Conservation (phyloP, 2,113 vertebrate species). For the Passer domesticus region DNA sequence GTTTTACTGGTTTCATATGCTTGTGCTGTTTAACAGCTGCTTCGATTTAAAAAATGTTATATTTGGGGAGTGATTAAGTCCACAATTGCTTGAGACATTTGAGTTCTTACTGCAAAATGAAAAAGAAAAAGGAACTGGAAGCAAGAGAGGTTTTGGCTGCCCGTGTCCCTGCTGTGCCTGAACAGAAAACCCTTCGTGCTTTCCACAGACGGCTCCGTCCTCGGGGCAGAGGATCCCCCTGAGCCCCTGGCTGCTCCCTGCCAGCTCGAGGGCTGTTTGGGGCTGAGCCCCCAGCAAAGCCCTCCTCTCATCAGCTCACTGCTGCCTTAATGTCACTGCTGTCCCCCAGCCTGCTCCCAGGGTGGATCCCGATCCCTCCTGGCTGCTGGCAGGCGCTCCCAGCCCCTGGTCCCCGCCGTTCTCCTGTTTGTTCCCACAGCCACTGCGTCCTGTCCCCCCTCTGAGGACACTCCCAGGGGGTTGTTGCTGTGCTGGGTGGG, state of each 20-base stretch:
- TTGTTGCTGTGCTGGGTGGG: not conserved
- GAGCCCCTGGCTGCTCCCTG: not conserved
- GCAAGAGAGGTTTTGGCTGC: slow-evolving; percentile 22
- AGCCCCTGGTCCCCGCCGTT: not conserved
- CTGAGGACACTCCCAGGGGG: not conserved
- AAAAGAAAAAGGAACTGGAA: slow-evolving; percentile 33
- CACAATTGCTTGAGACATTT: slow-evolving; percentile 51
- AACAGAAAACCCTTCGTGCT: not conserved
- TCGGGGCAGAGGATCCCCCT: not conserved
- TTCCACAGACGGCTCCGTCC: not conserved
- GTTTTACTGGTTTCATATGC: slow-evolving; percentile 55
- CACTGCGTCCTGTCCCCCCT: not conserved
- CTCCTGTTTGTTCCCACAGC: accelerated
- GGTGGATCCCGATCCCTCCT: not conserved
- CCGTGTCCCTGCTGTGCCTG: not conserved
- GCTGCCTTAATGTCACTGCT: not conserved
- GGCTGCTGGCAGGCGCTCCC: not conserved
- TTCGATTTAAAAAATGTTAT: slow-evolving; percentile 49
- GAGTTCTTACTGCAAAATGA: slow-evolving; percentile 35
- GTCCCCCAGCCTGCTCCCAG: not conserved
- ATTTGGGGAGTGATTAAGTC: slow-evolving; percentile 46
- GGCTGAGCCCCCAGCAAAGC: not conserved
- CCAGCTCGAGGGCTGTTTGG: not conserved
- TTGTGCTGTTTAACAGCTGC: slow-evolving; percentile 38
- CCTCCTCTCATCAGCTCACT: not conserved